Base-by-base conservation (phyloP, 2,797 vertebrate genomes). In the Acipenser transmontanus region DNA sequence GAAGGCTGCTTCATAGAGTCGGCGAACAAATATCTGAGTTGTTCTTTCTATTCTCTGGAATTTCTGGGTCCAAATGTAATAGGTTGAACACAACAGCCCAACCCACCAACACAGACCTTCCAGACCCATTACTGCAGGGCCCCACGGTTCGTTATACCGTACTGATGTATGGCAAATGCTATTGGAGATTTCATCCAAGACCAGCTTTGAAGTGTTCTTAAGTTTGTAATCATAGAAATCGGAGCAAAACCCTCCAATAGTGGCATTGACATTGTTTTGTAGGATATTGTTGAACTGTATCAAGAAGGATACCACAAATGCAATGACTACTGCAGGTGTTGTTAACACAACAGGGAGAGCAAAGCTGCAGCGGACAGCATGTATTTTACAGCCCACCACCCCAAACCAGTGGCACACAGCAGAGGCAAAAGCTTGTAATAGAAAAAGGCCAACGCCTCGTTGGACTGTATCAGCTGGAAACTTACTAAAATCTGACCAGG, bases 391-490 rank as follows among this genome's bases (percentile, higher is more conserved):
- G 61, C 87, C 89, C 68, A 91, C 88, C 12, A 92, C 85, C 4
- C 89, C 89, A 67, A 92, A 91, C 91, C 91, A 92, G 75, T 91
- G 89, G 68, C 90, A 91, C 20, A 85, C 76, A 2, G 84, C 88
- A 13, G 91, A 87, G 66, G 82, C 88, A 68, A 89, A 83, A 1
- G 74, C 78, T 65, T 92, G 91, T 66, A 91, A 76, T 72, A 81
- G 82, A 50, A 91, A 82, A 68, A 89, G 8, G 52, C 70, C 80
- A 1, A 91, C 76, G 61, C 85, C 87, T 68, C 74, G 74, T 66
- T 81, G 61, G 7, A 87, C 67, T 10, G 72, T 54, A 2, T 62
- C 54, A 8, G 47, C 0, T 2, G 63, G 54, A 8, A 77, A 50
- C 12, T 74, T 11, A 1, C 57, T 71, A 51, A 82, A 89, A 9